Percentiles rank a stretch among this genome's conserved stretches.
Evolutionary conservation across 1,140 invertebrate species (phyloP).

Genomic region (Streblospio benedicti): DNA sequence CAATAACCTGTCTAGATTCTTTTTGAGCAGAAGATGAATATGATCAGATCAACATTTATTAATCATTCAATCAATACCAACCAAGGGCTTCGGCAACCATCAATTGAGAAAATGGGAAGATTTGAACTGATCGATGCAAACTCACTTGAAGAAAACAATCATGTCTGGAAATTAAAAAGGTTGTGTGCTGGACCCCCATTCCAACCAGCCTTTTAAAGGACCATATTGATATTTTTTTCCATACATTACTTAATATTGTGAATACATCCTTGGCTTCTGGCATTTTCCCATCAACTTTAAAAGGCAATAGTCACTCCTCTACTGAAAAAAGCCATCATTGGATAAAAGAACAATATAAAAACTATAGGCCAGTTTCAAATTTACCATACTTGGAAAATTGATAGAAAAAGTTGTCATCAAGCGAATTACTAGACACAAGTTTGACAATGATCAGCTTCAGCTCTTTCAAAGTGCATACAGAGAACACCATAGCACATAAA

Average conservation of each 20-base stretch:
- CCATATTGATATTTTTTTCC: no score
- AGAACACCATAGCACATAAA: not conserved
- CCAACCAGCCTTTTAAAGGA: not conserved
- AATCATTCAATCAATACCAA: no score
- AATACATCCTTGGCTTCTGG: not conserved
- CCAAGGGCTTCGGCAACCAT: no score
- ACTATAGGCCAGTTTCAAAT: not conserved
- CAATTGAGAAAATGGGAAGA: no score
- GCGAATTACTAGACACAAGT: no score
- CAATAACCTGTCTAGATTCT: no score
- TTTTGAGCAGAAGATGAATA: no score
- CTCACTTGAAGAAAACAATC: no score
- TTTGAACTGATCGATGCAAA: no score
- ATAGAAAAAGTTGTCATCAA: not conserved
- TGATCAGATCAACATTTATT: no score
- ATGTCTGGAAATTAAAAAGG: no score
- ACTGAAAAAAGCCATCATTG: not conserved
- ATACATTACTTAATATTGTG: constrained; percentile 4
- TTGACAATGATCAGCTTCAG: not conserved
- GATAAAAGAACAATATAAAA: not conserved
- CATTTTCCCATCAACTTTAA: not conserved
- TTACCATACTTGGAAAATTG: not conserved
- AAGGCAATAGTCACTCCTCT: not conserved
- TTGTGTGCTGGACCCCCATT: not conserved
- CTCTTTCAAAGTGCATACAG: constrained; percentile 1